Evolutionary conservation across 2,888 invertebrate genomes (phyloP).

Genomic region (Cheiracanthium punctorium): DNA sequence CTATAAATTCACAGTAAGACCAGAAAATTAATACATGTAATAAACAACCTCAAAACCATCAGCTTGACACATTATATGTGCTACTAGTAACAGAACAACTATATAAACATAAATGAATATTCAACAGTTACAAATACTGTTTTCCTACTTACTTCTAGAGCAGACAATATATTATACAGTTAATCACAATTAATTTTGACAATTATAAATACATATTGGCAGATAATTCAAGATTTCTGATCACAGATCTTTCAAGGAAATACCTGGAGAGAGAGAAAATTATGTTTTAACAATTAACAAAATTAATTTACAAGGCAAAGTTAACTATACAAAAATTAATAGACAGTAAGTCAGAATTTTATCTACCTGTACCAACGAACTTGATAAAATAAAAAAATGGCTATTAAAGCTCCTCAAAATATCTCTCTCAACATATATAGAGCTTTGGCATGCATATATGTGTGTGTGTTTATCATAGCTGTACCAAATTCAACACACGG

Average conservation of each 20-base stretch:
- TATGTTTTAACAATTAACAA: no score
- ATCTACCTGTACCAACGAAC: no score
- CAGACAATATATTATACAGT: neutral
- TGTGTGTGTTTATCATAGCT: no score
- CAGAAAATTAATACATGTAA: neutral
- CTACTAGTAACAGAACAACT: neutral
- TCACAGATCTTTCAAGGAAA: neutral
- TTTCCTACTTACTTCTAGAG: neutral
- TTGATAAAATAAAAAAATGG: no score
- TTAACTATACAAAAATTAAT: no score
- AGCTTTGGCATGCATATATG: no score
- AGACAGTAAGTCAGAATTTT: no score
- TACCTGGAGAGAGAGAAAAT: no score
- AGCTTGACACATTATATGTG: neutral
- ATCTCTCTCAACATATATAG: no score
- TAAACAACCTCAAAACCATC: neutral
- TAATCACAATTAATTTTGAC: neutral
- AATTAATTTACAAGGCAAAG: no score
- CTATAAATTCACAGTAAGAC: neutral
- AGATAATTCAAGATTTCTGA: neutral
- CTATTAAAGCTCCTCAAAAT: no score
- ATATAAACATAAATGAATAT: neutral
- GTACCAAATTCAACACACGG: no score
- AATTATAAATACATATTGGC: neutral
- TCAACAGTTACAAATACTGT: neutral